phyloP scores from a whole-genome alignment of 2,113 vertebrate species.

The Gymnorhina tibicen region DNA sequence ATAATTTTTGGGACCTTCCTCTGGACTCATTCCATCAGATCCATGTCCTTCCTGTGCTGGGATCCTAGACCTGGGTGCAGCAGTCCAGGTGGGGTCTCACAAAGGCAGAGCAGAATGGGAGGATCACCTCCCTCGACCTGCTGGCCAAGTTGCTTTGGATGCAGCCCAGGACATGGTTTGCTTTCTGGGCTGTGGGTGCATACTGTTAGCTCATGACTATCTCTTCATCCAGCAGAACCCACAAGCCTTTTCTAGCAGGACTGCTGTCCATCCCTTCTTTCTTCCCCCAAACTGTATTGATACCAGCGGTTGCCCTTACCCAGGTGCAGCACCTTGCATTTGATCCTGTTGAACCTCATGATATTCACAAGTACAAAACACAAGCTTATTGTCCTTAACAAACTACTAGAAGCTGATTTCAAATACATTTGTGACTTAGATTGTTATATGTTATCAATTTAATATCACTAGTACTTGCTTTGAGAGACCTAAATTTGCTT shows the following conservation, averaged over 20 bases:
- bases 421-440: not conserved
- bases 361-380: not conserved
- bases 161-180: not conserved
- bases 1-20: not conserved
- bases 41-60: not conserved
- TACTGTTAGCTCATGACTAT: not conserved
- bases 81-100: not conserved
- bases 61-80: not conserved
- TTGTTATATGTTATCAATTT: not conserved
- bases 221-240: not conserved
- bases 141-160: not conserved
- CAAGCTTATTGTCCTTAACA: not conserved
- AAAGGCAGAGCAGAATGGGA: not conserved
- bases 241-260: not conserved
- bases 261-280: not conserved
- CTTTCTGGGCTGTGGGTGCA: not conserved
- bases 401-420: not conserved
- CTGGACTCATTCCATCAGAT: fast-evolving
- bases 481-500: not conserved
- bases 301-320: not conserved
- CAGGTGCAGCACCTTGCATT: not conserved
- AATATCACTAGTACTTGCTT: not conserved
- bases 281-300: not conserved
- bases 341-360: not conserved
- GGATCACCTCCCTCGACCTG: fast-evolving